Base-by-base conservation (phyloP, 2,888 invertebrate species). In the Scaptomyza tumidula region DNA sequence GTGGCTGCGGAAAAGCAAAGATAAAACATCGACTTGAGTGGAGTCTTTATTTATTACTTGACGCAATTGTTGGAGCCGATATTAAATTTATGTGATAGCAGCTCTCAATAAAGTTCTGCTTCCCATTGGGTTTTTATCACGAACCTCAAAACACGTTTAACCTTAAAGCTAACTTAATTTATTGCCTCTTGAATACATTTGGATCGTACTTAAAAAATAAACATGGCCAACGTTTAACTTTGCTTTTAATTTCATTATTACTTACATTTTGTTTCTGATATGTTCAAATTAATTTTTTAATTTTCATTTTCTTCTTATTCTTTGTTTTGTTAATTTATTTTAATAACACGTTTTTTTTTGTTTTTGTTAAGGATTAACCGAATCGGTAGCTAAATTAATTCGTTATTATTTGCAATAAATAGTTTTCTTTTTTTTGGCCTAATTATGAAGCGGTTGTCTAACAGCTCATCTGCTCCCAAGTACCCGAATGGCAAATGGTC, bases 401-500 rank as follows among this genome's bases (percentile, higher is more conserved):
- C 14, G 14, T n/a, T 37, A 37, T 7, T 37, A 37, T 13, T 13
- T 35, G 33, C 4, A 35, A 13, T 35, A 35, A 11, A 11, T 24
- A 35, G 33, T 16, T 7, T 0, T 49, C 35, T 4, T 0, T 49
- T 49, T 13, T n/a, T 37, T n/a, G 37, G 37, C 37, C 2, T 37
- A 6, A 14, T 3, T 39, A 39, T 39, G 39, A 7, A 39, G 39
- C 39, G 39, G 1, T 6, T 14, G 2, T 14, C 14, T 39, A 9
- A 0, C 2, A 7, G 14, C 7, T 5, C 7, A 0, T 14, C 33
- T 3, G 46, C 24, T 0, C 60, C 46, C 33, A 61, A 48, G 41
- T 61, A 61, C 31, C 48, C 48, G n/a, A 62, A 60, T 29, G 61
- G 61, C 27, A 62, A 62, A 10, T 62, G 61, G 61, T 19, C 27